These are phyloP conservation scores for Quadroppia sp. DNA, from an alignment of 2,888 invertebrate genomes.

Conservation along the genomic window DNA sequence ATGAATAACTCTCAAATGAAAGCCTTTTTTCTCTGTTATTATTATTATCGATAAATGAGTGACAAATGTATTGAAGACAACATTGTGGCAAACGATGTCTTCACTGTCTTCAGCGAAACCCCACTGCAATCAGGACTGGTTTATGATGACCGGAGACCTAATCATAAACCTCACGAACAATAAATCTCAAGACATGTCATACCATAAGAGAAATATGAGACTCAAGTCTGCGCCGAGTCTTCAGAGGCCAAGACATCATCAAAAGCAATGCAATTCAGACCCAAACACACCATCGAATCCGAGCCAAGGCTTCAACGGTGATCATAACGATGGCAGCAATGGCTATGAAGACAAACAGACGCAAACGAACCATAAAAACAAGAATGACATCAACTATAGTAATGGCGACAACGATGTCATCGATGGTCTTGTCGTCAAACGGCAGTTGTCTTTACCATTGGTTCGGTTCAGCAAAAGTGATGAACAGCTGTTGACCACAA, in stretches of 20 bases:
- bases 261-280: slow-evolving; percentile 17
- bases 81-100: background rate
- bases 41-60: background rate
- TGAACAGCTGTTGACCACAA: slow-evolving; percentile 2
- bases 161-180: slow-evolving; percentile 77
- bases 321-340: background rate
- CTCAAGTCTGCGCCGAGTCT: slow-evolving; percentile 40
- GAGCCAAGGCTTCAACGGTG: background rate
- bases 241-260: background rate
- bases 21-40: background rate
- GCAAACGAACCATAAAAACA: background rate
- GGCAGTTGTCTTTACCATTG: slow-evolving; percentile 29
- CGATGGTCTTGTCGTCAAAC: background rate
- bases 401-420: background rate
- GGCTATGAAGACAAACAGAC: slow-evolving; percentile 12
- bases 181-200: slow-evolving; percentile 42
- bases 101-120: background rate
- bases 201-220: slow-evolving; percentile 63
- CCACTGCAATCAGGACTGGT: slow-evolving; percentile 52
- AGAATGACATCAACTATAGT: background rate
- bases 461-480: slow-evolving; percentile 25
- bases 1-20: background rate
- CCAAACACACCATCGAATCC: background rate
- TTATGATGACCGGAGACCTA: slow-evolving; percentile 96
- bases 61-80: background rate